Conservation (phyloP, 2,888 invertebrate species). For the Zele albiditarsus region DNA sequence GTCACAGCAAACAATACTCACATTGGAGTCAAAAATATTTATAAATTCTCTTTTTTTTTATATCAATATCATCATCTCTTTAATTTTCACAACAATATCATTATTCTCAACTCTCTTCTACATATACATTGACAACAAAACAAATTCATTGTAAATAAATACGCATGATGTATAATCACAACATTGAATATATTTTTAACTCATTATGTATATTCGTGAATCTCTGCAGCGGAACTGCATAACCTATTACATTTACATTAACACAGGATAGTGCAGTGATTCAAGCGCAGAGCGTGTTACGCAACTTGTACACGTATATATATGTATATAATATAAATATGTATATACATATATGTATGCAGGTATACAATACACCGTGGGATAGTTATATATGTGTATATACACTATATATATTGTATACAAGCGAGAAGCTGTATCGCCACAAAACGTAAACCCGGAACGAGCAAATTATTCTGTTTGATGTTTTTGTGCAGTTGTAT, state of each 20-base stretch:
- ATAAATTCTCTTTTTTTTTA: too few species aligned
- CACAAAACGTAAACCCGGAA: conserved; percentile 18
- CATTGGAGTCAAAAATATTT: too few species aligned
- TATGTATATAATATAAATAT: neutral
- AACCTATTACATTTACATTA: neutral
- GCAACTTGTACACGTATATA: neutral
- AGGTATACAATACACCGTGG: conserved; percentile 21
- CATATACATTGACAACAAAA: too few species aligned
- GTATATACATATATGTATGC: neutral
- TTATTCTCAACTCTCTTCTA: too few species aligned
- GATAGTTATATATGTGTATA: conserved; percentile 16
- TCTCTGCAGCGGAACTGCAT: neutral
- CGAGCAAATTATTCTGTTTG: conserved; percentile 16
- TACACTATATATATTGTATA: neutral
- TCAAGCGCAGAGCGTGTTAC: neutral
- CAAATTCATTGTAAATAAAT: neutral
- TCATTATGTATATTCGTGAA: neutral
- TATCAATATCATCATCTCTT: too few species aligned
- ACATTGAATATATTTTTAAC: neutral
- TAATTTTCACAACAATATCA: too few species aligned
- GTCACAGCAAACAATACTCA: too few species aligned
- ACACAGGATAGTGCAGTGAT: neutral
- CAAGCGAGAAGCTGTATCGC: neutral
- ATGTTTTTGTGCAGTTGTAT: neutral
- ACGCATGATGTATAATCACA: neutral